These are phyloP conservation scores for Drosophila lacteicornis DNA, from an alignment of 1,140 invertebrate species.

Conservation along the genomic window DNA sequence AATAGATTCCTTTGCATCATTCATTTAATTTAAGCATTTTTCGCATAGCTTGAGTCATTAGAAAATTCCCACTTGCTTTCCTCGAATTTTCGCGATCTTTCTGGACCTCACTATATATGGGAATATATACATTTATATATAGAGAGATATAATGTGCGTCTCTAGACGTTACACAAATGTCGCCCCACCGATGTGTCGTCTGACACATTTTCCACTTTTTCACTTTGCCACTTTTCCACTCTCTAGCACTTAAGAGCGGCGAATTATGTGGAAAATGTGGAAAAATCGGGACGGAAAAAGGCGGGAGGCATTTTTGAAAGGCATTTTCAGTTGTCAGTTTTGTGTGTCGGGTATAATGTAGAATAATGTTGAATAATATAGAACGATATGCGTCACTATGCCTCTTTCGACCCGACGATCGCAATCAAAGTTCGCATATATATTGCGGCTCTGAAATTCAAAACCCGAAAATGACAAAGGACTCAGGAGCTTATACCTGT, in stretches of 20 bases:
- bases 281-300: not conserved
- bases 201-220: slow-evolving; percentile 40
- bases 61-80: slow-evolving; percentile 4
- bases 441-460: slow-evolving; percentile 60
- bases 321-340: slow-evolving; percentile 60
- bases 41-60: not conserved
- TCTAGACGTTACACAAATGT: slow-evolving; percentile 38
- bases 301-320: slow-evolving; percentile 40
- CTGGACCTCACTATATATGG: slow-evolving; percentile 29
- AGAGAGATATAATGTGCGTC: not conserved
- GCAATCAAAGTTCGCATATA: slow-evolving; percentile 59
- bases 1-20: no score
- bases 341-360: slow-evolving; percentile 26
- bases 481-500: slow-evolving; percentile 49
- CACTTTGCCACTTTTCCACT: slow-evolving; percentile 23
- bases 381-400: slow-evolving; percentile 34
- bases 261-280: slow-evolving; percentile 32
- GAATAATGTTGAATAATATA: slow-evolving; percentile 22
- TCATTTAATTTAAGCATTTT: not conserved
- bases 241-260: slow-evolving; percentile 36
- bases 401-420: slow-evolving; percentile 7
- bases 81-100: slow-evolving; percentile 16
- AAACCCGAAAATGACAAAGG: slow-evolving; percentile 61
- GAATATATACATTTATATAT: slow-evolving; percentile 7
- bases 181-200: slow-evolving; percentile 14